Conservation (phyloP, 1,140 invertebrate species). For the Ooceraea biroi region DNA sequence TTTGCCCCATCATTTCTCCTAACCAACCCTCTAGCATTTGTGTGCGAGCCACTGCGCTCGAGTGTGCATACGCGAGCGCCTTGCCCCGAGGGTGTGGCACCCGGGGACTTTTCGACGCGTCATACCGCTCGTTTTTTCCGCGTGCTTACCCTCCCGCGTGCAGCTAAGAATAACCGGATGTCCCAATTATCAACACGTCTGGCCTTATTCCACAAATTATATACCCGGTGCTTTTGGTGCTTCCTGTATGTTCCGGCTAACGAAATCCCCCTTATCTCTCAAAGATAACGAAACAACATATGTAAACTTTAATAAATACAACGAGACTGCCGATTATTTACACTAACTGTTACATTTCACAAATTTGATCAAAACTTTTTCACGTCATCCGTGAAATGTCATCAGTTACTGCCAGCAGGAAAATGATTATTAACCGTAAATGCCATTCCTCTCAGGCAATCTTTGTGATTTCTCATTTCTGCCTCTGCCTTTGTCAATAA, state of each 20-base stretch:
- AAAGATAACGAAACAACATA: too few relatives aligned
- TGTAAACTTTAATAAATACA: too few relatives aligned
- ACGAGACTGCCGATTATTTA: too few relatives aligned
- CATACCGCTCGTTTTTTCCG: conserved; percentile 12
- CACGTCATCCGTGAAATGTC: too few relatives aligned
- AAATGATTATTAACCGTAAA: too few relatives aligned
- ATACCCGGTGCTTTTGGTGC: too few relatives aligned
- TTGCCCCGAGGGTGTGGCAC: conserved; percentile 56
- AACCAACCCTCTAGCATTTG: conserved; percentile 34
- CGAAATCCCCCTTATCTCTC: too few relatives aligned
- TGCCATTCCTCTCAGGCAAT: too few relatives aligned
- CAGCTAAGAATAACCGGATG: conserved; percentile 2
- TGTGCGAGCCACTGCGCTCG: conserved; percentile 41
- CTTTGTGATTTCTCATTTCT: neutral
- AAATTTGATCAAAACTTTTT: too few relatives aligned
- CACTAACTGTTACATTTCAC: too few relatives aligned
- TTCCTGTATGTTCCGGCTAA: too few relatives aligned
- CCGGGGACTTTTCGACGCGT: conserved; percentile 43
- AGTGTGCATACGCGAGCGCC: conserved; percentile 40
- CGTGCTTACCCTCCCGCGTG: conserved; percentile 3
- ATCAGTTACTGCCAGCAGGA: too few relatives aligned
- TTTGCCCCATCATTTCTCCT: conserved; percentile 14
- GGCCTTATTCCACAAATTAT: neutral
- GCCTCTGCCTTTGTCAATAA: neutral
- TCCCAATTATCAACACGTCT: conserved; percentile 10